Conservation (phyloP, 2,113 vertebrate species). For the Opisthocomus hoazin region DNA sequence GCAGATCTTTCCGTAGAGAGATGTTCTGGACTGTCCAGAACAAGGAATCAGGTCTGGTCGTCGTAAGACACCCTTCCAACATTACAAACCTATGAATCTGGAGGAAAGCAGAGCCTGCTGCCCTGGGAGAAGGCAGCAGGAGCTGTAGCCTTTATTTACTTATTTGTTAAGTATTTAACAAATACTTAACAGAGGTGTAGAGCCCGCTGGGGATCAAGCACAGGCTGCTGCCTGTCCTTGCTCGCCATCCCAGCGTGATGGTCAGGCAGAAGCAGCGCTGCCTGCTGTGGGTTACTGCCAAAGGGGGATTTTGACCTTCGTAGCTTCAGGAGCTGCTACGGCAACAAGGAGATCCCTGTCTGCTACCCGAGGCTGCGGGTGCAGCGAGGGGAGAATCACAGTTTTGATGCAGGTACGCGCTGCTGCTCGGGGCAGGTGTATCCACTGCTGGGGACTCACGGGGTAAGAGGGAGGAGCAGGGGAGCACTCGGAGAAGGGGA, state of each 20-base stretch:
- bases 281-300: not conserved
- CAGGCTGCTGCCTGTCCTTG: not conserved
- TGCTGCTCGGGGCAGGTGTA: not conserved
- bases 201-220: not conserved
- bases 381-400: not conserved
- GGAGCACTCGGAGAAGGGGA: accelerated
- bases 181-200: too few relatives aligned
- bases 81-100: not conserved
- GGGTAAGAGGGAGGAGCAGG: not conserved
- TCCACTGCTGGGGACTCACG: not conserved
- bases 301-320: not conserved
- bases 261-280: not conserved
- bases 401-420: not conserved
- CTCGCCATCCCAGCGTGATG: accelerated
- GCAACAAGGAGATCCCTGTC: not conserved
- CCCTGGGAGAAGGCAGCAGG: not conserved
- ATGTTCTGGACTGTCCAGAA: not conserved
- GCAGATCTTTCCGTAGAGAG: not conserved
- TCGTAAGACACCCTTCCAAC: not conserved
- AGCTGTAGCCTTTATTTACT: not conserved
- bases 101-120: not conserved
- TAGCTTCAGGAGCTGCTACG: not conserved
- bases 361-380: not conserved
- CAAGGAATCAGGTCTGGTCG: not conserved
- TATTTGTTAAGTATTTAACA: too few relatives aligned